Percentiles rank a stretch among this genome's conserved stretches.
Evolutionary conservation across 2,888 invertebrate genomes (phyloP).

Genomic region (Dinocampus coccinellae): DNA sequence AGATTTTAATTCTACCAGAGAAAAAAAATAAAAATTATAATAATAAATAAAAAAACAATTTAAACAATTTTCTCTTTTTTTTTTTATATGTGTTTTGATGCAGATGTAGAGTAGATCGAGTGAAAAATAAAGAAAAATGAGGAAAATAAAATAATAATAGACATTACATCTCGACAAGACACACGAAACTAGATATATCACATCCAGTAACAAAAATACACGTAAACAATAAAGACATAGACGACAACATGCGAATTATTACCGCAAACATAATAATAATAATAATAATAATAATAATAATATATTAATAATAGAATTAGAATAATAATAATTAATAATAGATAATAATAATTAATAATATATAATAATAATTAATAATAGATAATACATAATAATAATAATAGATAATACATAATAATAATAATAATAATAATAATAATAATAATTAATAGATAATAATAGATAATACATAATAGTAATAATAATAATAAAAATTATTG

Average conservation of each 20-base stretch:
- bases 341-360: too few species aligned
- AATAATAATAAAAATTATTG: slow-evolving; percentile 38
- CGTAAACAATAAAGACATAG: slow-evolving; percentile 46
- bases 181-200: slow-evolving; percentile 64
- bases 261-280: slow-evolving; percentile 46
- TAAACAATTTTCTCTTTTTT: slow-evolving; percentile 38
- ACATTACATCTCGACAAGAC: slow-evolving; percentile 36
- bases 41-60: too few species aligned
- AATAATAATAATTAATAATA: slow-evolving; percentile 46
- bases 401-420: slow-evolving; percentile 50
- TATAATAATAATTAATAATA: slow-evolving; percentile 47
- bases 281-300: slow-evolving; percentile 37
- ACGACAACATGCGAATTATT: slow-evolving; percentile 49
- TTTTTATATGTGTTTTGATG: slow-evolving; percentile 36
- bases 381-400: slow-evolving; percentile 44
- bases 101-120: not conserved
- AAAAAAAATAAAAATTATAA: too few species aligned
- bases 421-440: slow-evolving; percentile 51
- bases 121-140: not conserved
- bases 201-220: slow-evolving; percentile 60
- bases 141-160: slow-evolving; percentile 33
- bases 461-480: slow-evolving; percentile 41
- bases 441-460: slow-evolving; percentile 41
- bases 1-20: slow-evolving; percentile 50
- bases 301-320: slow-evolving; percentile 43